Percentiles rank a stretch among this genome's conserved stretches.
Evolutionary conservation across 30 jellyfish, hydroid and myxozoan genomes (phyloP).

Genomic region (Aurelia aurita): DNA sequence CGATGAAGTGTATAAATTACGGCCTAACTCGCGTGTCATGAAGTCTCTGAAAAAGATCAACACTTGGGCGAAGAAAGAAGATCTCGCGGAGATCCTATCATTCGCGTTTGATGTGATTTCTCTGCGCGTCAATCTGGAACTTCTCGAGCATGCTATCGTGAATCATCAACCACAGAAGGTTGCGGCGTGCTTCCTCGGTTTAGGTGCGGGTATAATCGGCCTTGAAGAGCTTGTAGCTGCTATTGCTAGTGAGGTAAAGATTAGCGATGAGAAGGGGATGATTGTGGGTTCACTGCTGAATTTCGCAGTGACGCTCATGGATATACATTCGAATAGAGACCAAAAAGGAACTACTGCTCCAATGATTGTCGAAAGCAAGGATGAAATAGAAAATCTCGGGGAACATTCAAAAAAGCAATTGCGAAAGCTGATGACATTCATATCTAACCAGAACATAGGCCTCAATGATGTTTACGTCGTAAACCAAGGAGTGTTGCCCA

Average conservation of each 20-base stretch:
- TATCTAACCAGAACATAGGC: slow-evolving; percentile 27
- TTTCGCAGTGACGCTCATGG: slow-evolving; percentile 39
- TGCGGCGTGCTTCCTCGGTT: slow-evolving; percentile 63
- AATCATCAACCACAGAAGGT: slow-evolving; percentile 23
- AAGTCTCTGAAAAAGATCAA: slow-evolving; percentile 40
- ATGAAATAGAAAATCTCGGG: slow-evolving; percentile 21
- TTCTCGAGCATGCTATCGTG: slow-evolving; percentile 36
- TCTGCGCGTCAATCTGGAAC: slow-evolving; percentile 39
- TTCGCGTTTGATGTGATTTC: slow-evolving; percentile 65
- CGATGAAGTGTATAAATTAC: slow-evolving; percentile 39
- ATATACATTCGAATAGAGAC: slow-evolving; percentile 28
- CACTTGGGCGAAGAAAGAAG: slow-evolving; percentile 50
- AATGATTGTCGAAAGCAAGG: slow-evolving; percentile 1
- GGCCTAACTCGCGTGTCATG: slow-evolving; percentile 9
- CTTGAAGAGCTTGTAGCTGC: slow-evolving; percentile 51
- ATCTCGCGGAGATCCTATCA: slow-evolving; percentile 23
- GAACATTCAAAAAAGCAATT: slow-evolving; percentile 56
- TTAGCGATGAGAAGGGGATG: slow-evolving; percentile 26
- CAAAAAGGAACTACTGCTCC: background rate
- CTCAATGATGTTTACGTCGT: slow-evolving; percentile 54
- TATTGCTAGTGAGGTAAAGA: slow-evolving; percentile 41
- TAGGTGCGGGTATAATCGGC: slow-evolving; percentile 66
- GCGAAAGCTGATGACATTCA: background rate
- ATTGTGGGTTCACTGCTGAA: slow-evolving; percentile 48
- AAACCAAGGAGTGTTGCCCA: slow-evolving; percentile 65